Percentiles rank a stretch among this genome's conserved stretches.
Evolutionary conservation across 2,888 invertebrate genomes (phyloP).

Genomic region (Cetonia aurata): DNA sequence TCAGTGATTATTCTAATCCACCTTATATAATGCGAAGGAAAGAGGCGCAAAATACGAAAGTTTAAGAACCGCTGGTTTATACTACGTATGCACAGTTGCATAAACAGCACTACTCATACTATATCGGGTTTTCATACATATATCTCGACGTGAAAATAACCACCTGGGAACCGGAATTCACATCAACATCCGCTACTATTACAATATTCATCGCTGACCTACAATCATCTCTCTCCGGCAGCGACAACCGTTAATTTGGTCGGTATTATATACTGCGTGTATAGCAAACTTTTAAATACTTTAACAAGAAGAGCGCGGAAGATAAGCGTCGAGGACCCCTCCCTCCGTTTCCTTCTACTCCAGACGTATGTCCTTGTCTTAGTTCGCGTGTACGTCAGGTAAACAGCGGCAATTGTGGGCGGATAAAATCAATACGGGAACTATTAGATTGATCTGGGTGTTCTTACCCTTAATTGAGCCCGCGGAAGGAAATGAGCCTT

Average conservation of each 20-base stretch:
- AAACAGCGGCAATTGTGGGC: constrained; percentile 12
- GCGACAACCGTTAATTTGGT: constrained; percentile 36
- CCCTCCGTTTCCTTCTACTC: too few relatives aligned
- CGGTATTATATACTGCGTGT: constrained; percentile 1
- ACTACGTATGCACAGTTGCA: too few relatives aligned
- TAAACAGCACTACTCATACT: not conserved
- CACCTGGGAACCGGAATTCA: constrained; percentile 46
- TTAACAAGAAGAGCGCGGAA: constrained; percentile 8
- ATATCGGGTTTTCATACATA: not conserved
- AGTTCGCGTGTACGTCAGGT: constrained; percentile 3
- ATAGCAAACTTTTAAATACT: constrained; percentile 22
- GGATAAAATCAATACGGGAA: constrained; percentile 23
- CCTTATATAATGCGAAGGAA: too few relatives aligned
- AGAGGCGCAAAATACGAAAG: too few relatives aligned
- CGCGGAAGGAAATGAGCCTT: too few relatives aligned
- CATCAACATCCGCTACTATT: constrained; percentile 47
- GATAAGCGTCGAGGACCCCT: not conserved
- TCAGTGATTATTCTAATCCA: too few relatives aligned
- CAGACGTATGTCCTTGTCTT: constrained; percentile 7
- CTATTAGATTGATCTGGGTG: constrained; percentile 6
- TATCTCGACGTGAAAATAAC: constrained; percentile 13
- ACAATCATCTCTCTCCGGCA: constrained; percentile 10
- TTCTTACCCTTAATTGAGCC: not conserved
- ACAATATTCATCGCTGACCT: constrained; percentile 51
- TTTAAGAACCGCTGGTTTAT: too few relatives aligned